These are phyloP conservation scores for Eubucco bourcierii DNA, from an alignment of 2,113 vertebrate genomes.

Conservation along the genomic window DNA sequence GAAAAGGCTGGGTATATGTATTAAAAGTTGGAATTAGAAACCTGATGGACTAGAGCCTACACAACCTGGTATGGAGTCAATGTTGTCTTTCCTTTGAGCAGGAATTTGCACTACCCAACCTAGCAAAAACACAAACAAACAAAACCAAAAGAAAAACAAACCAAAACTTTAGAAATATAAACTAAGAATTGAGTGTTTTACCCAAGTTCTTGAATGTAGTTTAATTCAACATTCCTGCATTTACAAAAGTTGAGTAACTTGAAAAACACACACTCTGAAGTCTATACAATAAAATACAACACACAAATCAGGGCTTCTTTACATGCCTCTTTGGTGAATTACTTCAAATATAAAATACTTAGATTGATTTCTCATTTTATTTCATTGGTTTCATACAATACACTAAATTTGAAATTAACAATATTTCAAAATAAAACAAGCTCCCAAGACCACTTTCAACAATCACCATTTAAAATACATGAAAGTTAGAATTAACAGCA, in stretches of 20 bases:
- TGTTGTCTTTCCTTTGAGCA: not conserved
- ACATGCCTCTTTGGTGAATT: slow-evolving; percentile 18
- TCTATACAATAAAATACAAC: not conserved
- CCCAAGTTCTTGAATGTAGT: not conserved
- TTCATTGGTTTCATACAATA: slow-evolving; percentile 2
- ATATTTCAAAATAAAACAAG: not conserved
- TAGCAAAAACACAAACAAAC: not conserved
- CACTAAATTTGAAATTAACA: slow-evolving; percentile 3
- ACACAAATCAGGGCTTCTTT: not conserved
- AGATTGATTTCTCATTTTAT: slow-evolving; percentile 34
- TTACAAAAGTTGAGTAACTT: not conserved
- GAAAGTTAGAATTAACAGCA: not conserved
- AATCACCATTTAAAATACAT: not conserved
- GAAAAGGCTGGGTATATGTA: not conserved
- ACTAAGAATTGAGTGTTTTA: not conserved
- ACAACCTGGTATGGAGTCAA: not conserved
- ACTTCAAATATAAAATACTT: not conserved
- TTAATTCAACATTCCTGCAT: not conserved
- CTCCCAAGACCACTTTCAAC: not conserved
- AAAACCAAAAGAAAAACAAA: too few species aligned
- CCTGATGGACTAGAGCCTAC: not conserved
- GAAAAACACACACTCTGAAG: not conserved
- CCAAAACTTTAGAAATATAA: not conserved
- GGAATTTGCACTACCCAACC: not conserved
- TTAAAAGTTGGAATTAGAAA: not conserved